These are phyloP conservation scores for Vannuccia rotundouncinata DNA, from an alignment of 2,888 invertebrate genomes.

Conservation along the genomic window DNA sequence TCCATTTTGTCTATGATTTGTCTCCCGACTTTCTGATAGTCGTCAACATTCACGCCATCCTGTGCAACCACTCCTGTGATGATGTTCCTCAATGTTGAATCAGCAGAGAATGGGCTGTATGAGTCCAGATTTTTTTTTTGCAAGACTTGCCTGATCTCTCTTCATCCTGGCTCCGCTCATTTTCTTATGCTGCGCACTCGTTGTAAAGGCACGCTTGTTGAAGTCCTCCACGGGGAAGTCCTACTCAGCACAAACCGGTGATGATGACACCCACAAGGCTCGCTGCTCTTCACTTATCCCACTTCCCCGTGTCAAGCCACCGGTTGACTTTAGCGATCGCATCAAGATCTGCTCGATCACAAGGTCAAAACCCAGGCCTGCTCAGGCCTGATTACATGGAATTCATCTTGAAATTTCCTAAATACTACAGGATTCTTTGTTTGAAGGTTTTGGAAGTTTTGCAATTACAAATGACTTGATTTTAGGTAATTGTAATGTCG, in stretches of 20 bases:
- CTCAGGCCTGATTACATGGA: constrained; percentile 40
- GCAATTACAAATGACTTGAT: constrained; percentile 39
- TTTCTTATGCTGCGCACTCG: constrained; percentile 42
- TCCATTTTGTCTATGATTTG: constrained; percentile 40
- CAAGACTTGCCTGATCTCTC: constrained; percentile 38
- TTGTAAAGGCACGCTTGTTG: constrained; percentile 31
- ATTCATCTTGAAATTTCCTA: constrained; percentile 37
- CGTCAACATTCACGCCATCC: constrained; percentile 38
- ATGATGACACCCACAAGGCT: constrained; percentile 40
- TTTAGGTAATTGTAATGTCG: constrained; percentile 41
- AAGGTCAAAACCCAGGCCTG: constrained; percentile 40
- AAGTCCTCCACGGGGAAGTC: constrained; percentile 41
- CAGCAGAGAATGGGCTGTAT: constrained; percentile 36
- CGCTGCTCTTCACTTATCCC: constrained; percentile 40
- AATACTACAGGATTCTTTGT: constrained; percentile 36
- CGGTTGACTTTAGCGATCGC: constrained; percentile 39
- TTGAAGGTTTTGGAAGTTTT: constrained; percentile 35
- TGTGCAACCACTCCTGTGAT: constrained; percentile 37
- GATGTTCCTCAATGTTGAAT: constrained; percentile 40
- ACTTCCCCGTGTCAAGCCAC: constrained; percentile 40
- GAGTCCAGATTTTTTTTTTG: constrained; percentile 32
- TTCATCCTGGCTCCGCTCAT: constrained; percentile 35
- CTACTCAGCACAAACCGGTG: constrained; percentile 38
- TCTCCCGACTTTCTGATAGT: constrained; percentile 37
- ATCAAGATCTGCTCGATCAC: constrained; percentile 41